Percentiles rank a stretch among this genome's conserved stretches.
Evolutionary conservation across 92 coral and sea anemone genomes (phyloP).

Genomic region (Umimayanthus chanpuru): DNA sequence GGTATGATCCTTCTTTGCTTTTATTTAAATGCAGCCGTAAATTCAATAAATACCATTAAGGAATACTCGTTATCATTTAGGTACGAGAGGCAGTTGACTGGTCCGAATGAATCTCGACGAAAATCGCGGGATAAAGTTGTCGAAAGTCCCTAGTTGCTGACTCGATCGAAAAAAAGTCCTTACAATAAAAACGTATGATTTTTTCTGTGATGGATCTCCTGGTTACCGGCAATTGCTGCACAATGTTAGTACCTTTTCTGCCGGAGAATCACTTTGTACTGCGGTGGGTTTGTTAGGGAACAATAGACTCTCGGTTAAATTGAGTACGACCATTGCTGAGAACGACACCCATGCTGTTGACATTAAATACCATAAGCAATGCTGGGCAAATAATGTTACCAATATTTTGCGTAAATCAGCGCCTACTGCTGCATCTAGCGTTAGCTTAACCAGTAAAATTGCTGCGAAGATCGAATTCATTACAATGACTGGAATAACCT

Average conservation of each 20-base stretch:
- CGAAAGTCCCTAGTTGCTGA: constrained; percentile 50
- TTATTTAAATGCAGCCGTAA: too few species aligned
- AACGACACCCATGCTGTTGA: too few species aligned
- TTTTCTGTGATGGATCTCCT: constrained; percentile 19
- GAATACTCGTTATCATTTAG: background rate
- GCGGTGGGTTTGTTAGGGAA: constrained; percentile 48
- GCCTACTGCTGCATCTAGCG: too few species aligned
- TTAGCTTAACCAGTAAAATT: too few species aligned
- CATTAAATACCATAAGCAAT: too few species aligned
- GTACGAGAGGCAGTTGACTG: constrained; percentile 65
- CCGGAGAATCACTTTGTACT: constrained; percentile 61
- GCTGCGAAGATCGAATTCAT: too few species aligned
- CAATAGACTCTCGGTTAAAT: constrained; percentile 63
- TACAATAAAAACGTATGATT: constrained; percentile 62
- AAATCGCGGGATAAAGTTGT: constrained; percentile 43
- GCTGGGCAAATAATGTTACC: too few species aligned
- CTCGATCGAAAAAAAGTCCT: constrained; percentile 67
- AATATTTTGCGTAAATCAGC: too few species aligned
- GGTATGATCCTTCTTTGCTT: too few species aligned
- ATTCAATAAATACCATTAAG: too few species aligned
- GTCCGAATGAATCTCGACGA: constrained; percentile 58
- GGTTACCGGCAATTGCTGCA: too few species aligned
- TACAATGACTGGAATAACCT: too few species aligned
- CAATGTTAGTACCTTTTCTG: constrained; percentile 46
- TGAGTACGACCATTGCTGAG: constrained; percentile 15